Evolutionary conservation across 2,888 invertebrate species (phyloP), one percentile per base, ranked within the genome.

Genomic region (Ganaspis brasiliensis): DNA sequence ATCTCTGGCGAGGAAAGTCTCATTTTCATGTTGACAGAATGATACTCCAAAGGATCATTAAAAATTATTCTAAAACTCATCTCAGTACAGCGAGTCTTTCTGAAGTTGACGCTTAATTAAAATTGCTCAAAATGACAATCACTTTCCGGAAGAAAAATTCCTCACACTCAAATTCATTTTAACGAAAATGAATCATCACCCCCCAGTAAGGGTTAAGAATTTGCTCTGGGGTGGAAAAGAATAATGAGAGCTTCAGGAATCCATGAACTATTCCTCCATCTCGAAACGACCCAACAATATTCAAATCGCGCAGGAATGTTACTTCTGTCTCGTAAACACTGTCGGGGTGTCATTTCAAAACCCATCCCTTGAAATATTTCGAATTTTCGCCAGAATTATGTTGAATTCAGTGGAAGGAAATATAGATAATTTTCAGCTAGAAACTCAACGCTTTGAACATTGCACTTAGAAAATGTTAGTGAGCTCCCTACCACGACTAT

Each of bases 131-230:
- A 45, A 45, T 4, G 40, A 35, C 9, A 35, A 35, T 35, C 35
- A 35, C 35, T 35, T 35, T 35, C 35, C 5, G n/a, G n/a, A n/a
- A n/a, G n/a, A n/a, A n/a, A n/a, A n/a, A n/a, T n/a, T n/a, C n/a
- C n/a, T n/a, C n/a, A n/a, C n/a, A n/a, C n/a, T n/a, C n/a, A n/a
- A n/a, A n/a, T n/a, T n/a, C n/a, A n/a, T n/a, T n/a, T 85, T 84
- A 87, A 87, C 86, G 87, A 88, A 88, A 88, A 88, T 87, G 87
- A 88, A 87, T 86, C 81, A 78, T 72, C 81, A 80, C 75, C 71
- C 9, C 16, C 49, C 19, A 49, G n/a, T n/a, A 37, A 59, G 19
- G 70, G 19, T 10, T 49, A 57, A 57, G n/a, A 72, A 75, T 72
- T 55, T 21, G 57, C 37, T 45, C 49, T 12, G 61, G 56, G 37